A percentile compares a stretch with the other conserved stretches of the same genome.
These are phyloP conservation scores for Pyrgilauda ruficollis DNA, from an alignment of 2,113 vertebrate species.

Conservation along the genomic window DNA sequence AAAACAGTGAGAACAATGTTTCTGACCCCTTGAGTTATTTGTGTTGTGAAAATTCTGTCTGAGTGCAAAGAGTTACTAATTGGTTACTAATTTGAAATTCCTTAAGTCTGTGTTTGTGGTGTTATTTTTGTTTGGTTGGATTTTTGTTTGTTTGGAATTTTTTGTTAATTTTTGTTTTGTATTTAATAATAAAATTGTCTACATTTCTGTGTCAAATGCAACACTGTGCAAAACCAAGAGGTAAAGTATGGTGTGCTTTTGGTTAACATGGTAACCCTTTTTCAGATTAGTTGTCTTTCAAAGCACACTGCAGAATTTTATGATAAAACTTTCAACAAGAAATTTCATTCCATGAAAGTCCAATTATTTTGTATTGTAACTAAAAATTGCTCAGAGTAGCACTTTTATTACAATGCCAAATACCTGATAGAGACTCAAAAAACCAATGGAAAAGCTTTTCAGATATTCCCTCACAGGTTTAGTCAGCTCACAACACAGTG, in stretches of 20 bases:
- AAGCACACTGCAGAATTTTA: neutral
- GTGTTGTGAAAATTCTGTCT: neutral
- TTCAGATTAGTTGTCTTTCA: neutral
- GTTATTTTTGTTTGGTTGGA: neutral
- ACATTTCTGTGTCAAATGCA: rapidly evolving
- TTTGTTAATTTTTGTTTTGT: neutral
- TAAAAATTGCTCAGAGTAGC: neutral
- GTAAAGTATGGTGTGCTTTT: neutral
- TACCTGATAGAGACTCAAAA: neutral
- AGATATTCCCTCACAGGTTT: neutral
- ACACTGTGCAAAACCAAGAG: neutral
- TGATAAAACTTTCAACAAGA: neutral
- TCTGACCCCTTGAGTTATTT: neutral
- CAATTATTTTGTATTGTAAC: neutral
- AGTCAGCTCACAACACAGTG: neutral
- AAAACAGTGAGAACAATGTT: neutral
- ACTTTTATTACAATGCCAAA: neutral
- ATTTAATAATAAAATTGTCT: neutral
- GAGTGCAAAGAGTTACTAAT: neutral
- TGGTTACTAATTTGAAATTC: neutral
- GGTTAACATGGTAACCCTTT: neutral
- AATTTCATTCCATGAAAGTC: neutral
- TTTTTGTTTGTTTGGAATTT: neutral
- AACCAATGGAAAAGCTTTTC: neutral
- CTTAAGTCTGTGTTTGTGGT: neutral